Base-by-base conservation (phyloP, 1,140 invertebrate genomes). In the Riptortus pedestris region DNA sequence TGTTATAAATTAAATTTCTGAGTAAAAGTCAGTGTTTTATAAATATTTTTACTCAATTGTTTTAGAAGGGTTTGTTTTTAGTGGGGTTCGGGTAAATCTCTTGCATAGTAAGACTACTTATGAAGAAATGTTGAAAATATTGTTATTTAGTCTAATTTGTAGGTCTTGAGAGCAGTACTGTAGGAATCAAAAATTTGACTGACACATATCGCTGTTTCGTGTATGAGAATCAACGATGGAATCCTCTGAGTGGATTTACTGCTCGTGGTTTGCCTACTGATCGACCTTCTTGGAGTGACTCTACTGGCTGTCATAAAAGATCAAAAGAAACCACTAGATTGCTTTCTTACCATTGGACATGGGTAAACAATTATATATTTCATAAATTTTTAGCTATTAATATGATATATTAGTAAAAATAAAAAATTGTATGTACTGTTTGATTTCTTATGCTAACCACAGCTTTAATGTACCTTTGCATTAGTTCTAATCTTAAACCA, bases 151-250 rank as follows among this genome's bases (percentile, higher is more conserved):
- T 18, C 24, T 61, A 58, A 64, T 67, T 70, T 72, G 20, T 57
- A 80, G 87, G 85, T 60, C 72, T 85, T 68, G 81, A 81, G 62
- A 79, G 78, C 20, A 81, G 80, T 66, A 86, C 81, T 69, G 78
- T 81, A 18, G 85, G 84, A 65, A 84, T 91, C 29, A 80, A 90
- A 74, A 70, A 83, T 2, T 90, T 92, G 86, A 81, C 81, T 20
- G 90, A 93, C 73, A 86, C 85, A 9, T 86, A 90, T 72, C 85
- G 84, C 70, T 90, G 89, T 73, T 87, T 86, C 72, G 86, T 93
- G 4, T 96, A 94, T 74, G 92, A 96, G 78, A 94, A 95, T 73
- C 91, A 96, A 75, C 79, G 91, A 57, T 96, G 92, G 92, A 94
- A 93, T 81, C 90, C 85, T 9, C 78, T 94, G 0, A 87, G 87